Base-by-base conservation (phyloP, 2,888 invertebrate species). In the Trachelus tabidus region DNA sequence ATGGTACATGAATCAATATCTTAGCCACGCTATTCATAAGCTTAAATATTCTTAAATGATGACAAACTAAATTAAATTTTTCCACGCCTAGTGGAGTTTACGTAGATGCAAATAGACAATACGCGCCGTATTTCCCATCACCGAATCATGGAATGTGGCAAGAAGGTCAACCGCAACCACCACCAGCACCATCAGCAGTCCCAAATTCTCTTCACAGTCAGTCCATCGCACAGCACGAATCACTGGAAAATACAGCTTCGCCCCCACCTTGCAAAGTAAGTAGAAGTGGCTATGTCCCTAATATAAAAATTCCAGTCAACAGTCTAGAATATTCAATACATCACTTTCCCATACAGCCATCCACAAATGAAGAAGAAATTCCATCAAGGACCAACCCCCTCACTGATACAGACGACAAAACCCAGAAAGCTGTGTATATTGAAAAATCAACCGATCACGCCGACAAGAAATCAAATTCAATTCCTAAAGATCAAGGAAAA, bases 71-170 rank as follows among this genome's bases (percentile, higher is more conserved):
- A 4, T 40, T 15, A 4, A 4, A 9, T 56, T 23, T 23, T 40
- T 23, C 9, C 23, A 56, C 9, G 9, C 23, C 9, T 9, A 71
- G 71, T 33, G 71, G 77, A 30, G 73, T 77, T 68, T 87, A 86
- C 75, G 79, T 83, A 15, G 85, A 86, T 68, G 77, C 85, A 30
- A 85, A 81, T 73, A 84, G 84, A 75, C 81, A 83, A 3, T 87
- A 84, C 73, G 80, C 83, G 1, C 81, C 88, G 15, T 90, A 88
- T 76, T 89, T 88, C 68, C 81, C 86, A 12, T 81, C 82, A 12
- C 69, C 84, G 15, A 87, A 88, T 80, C 88, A 86, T 68, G 86
- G 82, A 34, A 74, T 77, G 34, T 90, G 90, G 89, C 87, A 85
- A 76, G 87, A 87, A 68, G 83, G 81, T 78, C 87, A 86, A 37